Base-by-base conservation (phyloP, 2,113 vertebrate species). In the Nycticebus coucang region DNA sequence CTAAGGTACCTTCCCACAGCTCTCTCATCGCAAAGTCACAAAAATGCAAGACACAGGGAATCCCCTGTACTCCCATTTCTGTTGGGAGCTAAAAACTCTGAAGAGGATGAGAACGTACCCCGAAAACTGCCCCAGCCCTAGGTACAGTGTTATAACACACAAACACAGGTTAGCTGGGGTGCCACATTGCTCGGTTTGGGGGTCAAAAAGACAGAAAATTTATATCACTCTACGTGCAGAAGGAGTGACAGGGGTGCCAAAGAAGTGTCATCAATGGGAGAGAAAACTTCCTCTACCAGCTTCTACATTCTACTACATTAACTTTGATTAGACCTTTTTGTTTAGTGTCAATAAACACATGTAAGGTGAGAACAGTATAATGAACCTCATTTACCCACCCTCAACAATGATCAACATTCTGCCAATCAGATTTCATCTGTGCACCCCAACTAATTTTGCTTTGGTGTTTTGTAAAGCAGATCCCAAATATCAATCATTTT, bases 381-480 rank as follows among this genome's bases (percentile, higher is more conserved):
- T 2, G 41, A 87, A 89, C 11, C 11, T 62, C 37, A 74, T 64
- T 37, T 64, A 33, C 18, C 28, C 57, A 77, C 41, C 57, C 68
- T 30, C n/a, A 75, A 62, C 4, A 18, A 66, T 22, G 64, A 87
- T 5, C 71, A 85, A 64, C 7, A 62, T 50, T 59, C 18, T 94
- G 66, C 78, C 35, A 78, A 2, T 45, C 68, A 68, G 6, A 90
- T 66, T 89, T 77, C 17, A 75, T 53, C 24, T 87, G 17, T 13
- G 81, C 3, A 84, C 2, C 26, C 6, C 4, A 59, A 64, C 55
- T 82, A 69, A 84, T 80, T 18, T 66, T 59, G 60, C 26, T 62
- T 80, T 55, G 22, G 41, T 45, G 72, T 71, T 94, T 77, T 86
- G 80, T 53, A 80, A 74, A 89, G 75, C 55, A 69, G 86, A 35